phyloP scores from a whole-genome alignment of 2,888 invertebrate genomes.

The Drosophila neoperkinsi region DNA sequence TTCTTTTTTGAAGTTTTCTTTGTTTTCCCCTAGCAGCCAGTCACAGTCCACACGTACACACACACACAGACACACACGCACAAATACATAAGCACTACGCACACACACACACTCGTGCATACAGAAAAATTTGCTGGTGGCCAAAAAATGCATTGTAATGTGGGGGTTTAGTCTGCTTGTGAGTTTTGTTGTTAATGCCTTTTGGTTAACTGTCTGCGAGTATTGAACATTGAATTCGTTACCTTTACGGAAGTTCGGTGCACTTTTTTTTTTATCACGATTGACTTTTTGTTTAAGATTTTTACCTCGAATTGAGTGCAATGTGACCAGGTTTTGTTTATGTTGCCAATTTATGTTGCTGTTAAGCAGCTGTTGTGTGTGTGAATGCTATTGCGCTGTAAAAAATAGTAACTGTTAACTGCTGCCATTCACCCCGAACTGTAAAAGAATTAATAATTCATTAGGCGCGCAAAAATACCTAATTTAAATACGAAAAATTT shows the following conservation, averaged over 20 bases:
- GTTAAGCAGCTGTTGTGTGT: constrained; percentile 27
- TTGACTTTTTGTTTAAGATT: constrained; percentile 61
- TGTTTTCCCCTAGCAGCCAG: constrained; percentile 75
- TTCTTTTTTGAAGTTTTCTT: constrained; percentile 79
- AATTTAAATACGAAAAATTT: not conserved
- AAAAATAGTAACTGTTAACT: constrained; percentile 1
- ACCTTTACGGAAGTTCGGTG: constrained; percentile 57
- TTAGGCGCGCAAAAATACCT: constrained; percentile 6
- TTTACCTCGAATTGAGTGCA: constrained; percentile 47
- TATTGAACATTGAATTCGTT: constrained; percentile 42
- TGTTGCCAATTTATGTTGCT: constrained; percentile 29
- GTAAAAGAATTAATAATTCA: not conserved
- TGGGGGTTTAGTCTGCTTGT: constrained; percentile 42
- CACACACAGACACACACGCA: constrained; percentile 29
- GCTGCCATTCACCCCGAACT: constrained; percentile 23
- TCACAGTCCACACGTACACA: constrained; percentile 61
- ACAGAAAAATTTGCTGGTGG: constrained; percentile 62
- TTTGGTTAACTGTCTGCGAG: constrained; percentile 47
- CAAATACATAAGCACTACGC: constrained; percentile 26
- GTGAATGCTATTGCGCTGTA: constrained; percentile 21
- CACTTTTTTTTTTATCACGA: constrained; percentile 55
- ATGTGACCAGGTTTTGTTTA: constrained; percentile 41
- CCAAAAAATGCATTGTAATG: constrained; percentile 56
- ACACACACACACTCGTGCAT: constrained; percentile 57
- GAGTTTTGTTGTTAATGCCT: constrained; percentile 50